Conservation (phyloP, 2,888 invertebrate species). For the Spialia ferax region DNA sequence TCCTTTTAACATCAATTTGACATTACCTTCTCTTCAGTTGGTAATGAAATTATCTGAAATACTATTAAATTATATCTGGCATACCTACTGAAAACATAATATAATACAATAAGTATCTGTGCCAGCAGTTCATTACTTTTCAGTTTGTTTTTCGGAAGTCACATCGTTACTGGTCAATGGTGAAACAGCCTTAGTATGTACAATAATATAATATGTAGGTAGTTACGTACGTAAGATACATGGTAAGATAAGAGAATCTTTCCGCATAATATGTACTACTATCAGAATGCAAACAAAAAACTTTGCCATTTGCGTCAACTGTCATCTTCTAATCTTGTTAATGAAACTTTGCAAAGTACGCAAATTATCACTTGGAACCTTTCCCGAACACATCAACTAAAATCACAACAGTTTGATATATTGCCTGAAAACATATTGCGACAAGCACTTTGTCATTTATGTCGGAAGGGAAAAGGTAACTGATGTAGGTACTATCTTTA, state of each 20-base stretch:
- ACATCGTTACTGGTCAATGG: no score
- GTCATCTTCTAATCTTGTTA: constrained; percentile 3
- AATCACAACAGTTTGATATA: constrained; percentile 19
- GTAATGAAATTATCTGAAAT: no score
- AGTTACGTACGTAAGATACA: no score
- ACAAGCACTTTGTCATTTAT: constrained; percentile 4
- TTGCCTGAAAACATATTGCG: constrained; percentile 12
- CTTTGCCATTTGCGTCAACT: constrained; percentile 32
- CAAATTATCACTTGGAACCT: constrained; percentile 21
- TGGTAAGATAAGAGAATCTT: no score
- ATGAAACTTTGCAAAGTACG: constrained; percentile 22
- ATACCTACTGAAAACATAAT: no score
- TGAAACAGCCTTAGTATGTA: not conserved
- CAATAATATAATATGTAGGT: no score
- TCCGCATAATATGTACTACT: constrained; percentile 15
- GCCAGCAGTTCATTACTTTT: no score
- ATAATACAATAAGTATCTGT: no score
- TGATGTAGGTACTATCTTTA: not conserved
- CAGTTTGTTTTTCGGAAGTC: no score
- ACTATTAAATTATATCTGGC: no score
- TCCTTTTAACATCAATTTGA: no score
- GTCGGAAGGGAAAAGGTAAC: not conserved
- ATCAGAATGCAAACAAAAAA: constrained; percentile 16
- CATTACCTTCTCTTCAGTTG: no score
- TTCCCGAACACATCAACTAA: constrained; percentile 12